Evolutionary conservation across 2,888 invertebrate genomes (phyloP).

Genomic region (Leptinotarsa juncta): DNA sequence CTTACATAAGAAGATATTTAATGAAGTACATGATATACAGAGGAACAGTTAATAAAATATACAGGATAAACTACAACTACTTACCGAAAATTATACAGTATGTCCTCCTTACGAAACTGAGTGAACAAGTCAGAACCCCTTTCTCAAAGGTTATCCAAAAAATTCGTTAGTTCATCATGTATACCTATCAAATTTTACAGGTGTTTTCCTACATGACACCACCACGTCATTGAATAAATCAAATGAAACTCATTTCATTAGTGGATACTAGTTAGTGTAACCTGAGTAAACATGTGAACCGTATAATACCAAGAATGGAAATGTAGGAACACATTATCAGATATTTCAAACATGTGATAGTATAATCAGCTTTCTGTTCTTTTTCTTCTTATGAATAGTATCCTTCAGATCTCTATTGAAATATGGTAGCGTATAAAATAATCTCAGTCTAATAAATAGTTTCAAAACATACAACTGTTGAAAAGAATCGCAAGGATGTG

Average conservation of each 20-base stretch:
- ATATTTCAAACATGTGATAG: conserved; percentile 18
- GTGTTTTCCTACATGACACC: neutral
- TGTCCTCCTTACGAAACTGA: neutral
- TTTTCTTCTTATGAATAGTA: conserved; percentile 14
- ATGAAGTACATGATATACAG: neutral
- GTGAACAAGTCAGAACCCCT: neutral
- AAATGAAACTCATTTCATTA: conserved; percentile 2
- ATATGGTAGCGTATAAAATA: conserved; percentile 26
- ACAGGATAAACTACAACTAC: neutral
- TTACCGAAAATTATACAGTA: neutral
- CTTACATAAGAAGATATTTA: neutral
- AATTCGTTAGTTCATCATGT: neutral
- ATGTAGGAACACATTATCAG: conserved; percentile 1
- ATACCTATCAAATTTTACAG: neutral
- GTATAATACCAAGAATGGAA: neutral
- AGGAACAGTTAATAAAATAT: neutral
- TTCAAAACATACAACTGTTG: conserved; percentile 25
- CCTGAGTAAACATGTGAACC: neutral
- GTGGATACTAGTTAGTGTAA: neutral
- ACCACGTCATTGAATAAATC: neutral
- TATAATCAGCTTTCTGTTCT: conserved; percentile 24
- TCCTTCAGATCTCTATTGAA: conserved; percentile 20
- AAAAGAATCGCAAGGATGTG: neutral
- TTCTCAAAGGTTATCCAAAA: neutral
- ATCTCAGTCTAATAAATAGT: conserved; percentile 28